Conservation (phyloP, 2,888 invertebrate species). For the Drosophila fulvimacula region DNA sequence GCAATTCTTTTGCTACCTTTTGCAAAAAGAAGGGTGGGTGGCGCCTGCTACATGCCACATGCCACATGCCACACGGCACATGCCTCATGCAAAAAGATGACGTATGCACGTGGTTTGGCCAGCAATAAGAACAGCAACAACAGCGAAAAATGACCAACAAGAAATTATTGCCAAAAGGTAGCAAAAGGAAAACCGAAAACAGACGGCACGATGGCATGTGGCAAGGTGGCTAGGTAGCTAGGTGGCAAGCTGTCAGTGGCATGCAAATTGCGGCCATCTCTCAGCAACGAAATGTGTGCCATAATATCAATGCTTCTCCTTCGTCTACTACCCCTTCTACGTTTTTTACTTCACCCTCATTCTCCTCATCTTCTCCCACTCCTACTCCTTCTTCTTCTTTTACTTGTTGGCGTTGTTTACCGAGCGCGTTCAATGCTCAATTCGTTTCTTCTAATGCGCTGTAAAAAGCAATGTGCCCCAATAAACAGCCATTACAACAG, state of each 20-base stretch:
- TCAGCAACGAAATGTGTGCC: conserved; percentile 10
- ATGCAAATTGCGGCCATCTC: conserved; percentile 25
- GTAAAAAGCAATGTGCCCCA: conserved; percentile 63
- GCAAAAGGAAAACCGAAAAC: conserved; percentile 23
- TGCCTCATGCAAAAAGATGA: conserved; percentile 35
- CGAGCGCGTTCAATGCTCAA: conserved; percentile 30
- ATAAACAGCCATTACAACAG: conserved; percentile 53
- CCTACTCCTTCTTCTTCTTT: neutral
- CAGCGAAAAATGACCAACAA: conserved; percentile 31
- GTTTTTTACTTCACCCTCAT: neutral
- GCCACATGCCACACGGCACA: conserved; percentile 13
- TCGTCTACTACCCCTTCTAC: neutral
- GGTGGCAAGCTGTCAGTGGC: conserved; percentile 31
- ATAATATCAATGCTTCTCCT: conserved; percentile 2
- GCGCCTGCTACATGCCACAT: conserved; percentile 11
- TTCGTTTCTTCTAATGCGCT: conserved; percentile 19
- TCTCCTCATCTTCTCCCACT: neutral
- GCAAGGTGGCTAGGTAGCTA: neutral
- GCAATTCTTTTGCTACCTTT: conserved; percentile 52
- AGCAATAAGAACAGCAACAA: neutral
- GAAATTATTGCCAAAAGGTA: conserved; percentile 13
- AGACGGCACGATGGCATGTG: conserved; percentile 29
- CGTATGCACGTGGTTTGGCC: conserved; percentile 15
- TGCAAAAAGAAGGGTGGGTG: conserved; percentile 4
- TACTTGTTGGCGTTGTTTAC: conserved; percentile 3